Conservation (phyloP, 2,888 invertebrate species). For the Cantharis rustica region DNA sequence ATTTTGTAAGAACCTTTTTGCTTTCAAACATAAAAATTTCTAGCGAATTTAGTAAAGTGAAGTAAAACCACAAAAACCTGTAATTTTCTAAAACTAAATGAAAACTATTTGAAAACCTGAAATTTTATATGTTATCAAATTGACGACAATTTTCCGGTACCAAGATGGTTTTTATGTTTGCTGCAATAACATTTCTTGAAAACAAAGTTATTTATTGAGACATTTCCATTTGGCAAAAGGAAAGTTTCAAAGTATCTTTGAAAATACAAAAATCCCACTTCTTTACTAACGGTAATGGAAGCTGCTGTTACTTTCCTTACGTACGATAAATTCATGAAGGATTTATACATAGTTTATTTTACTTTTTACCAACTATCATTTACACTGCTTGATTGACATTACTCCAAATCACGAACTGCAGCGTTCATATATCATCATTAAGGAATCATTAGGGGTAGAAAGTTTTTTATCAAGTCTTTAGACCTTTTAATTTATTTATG, state of each 20-base stretch:
- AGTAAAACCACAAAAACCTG: background rate
- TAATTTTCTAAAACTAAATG: background rate
- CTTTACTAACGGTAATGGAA: slow-evolving; percentile 18
- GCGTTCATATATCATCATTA: slow-evolving; percentile 12
- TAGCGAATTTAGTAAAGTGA: background rate
- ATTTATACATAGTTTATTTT: slow-evolving; percentile 2
- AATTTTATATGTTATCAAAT: background rate
- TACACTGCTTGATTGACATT: slow-evolving; percentile 12
- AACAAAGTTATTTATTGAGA: slow-evolving; percentile 24
- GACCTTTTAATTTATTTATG: background rate
- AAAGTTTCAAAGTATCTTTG: slow-evolving; percentile 9
- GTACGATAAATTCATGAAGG: slow-evolving; percentile 16
- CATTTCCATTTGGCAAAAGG: slow-evolving; percentile 21
- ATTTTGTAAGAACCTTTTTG: background rate
- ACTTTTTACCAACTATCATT: slow-evolving; percentile 14
- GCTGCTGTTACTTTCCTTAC: slow-evolving; percentile 18
- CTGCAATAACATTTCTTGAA: slow-evolving; percentile 1
- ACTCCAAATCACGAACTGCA: slow-evolving; percentile 11
- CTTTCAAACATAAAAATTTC: background rate
- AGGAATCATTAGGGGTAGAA: background rate
- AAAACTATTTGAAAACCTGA: background rate
- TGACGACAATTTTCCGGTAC: background rate
- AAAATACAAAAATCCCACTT: slow-evolving; percentile 11
- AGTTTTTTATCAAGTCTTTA: background rate
- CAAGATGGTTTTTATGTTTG: background rate